A percentile compares a stretch with the other conserved stretches of the same genome.
phyloP scores from a whole-genome alignment of 2,888 invertebrate species.

The Conistra vaccinii region DNA sequence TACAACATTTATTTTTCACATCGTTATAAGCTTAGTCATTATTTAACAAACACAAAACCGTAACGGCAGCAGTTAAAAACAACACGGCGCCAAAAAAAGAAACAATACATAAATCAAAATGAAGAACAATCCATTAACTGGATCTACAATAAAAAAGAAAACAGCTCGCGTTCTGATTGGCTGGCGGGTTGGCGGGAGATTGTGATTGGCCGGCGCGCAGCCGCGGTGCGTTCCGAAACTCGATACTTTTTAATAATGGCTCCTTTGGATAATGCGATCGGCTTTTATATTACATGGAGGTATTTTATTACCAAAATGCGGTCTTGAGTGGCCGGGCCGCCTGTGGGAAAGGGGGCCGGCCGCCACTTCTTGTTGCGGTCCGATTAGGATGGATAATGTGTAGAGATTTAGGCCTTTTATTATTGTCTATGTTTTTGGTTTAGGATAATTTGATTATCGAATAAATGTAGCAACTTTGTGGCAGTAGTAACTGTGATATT shows the following conservation, averaged over 20 bases:
- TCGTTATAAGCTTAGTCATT: conserved; percentile 40
- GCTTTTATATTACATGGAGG: conserved; percentile 86
- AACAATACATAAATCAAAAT: conserved; percentile 87
- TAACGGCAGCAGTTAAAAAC: conserved; percentile 66
- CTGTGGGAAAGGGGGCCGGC: conserved; percentile 79
- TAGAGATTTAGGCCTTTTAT: conserved; percentile 70
- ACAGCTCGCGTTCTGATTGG: conserved; percentile 81
- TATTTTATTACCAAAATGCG: conserved; percentile 89
- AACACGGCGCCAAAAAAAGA: conserved; percentile 70
- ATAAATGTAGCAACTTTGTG: background rate
- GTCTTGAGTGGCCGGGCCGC: conserved; percentile 81
- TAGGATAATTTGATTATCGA: conserved; percentile 21
- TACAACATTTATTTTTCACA: conserved; percentile 30
- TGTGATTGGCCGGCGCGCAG: conserved; percentile 81
- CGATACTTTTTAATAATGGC: conserved; percentile 91
- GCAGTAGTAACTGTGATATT: conserved; percentile 1
- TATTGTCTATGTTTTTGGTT: conserved; percentile 54
- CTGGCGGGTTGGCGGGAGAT: conserved; percentile 77
- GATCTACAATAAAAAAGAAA: conserved; percentile 86
- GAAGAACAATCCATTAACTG: conserved; percentile 90
- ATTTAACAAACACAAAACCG: conserved; percentile 52
- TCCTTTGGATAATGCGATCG: conserved; percentile 90
- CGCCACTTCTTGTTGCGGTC: conserved; percentile 79
- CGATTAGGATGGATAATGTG: conserved; percentile 78
- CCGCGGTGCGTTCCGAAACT: conserved; percentile 86